Evolutionary conservation across 1,140 invertebrate species (phyloP), one percentile per base, ranked within the genome.

Genomic region (Drosophila bifasciata): DNA sequence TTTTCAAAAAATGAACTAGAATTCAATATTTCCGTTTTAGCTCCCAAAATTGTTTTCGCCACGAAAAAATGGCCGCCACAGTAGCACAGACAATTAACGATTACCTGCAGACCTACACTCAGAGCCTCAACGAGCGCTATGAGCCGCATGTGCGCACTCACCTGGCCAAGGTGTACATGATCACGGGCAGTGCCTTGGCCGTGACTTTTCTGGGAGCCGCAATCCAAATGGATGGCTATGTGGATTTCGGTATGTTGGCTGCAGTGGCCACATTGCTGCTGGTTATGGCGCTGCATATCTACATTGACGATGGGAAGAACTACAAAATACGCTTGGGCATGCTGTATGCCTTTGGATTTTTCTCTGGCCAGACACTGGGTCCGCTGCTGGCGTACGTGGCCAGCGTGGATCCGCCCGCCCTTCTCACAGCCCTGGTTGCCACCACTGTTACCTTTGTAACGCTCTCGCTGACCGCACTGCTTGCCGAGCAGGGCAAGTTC

Each of bases 101-200:
- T 9, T 77, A 79, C 43, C 69, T 85, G 25, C 61, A 89, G 23
- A 64, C 53, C 7, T 85, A 88, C 25, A 50, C 81, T 13, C 56
- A 70, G 39, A 88, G 88, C 21, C 55, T 90, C 8, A 44, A 69
- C 36, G 63, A 90, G 16, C 75, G 89, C 39, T 90, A 90, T 90
- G 97, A 98, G 91, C 93, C 94, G 19, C 95, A 95, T 61, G 96
- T 98, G 7, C 94, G 95, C 56, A 93, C 95, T 83, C 98, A 99
- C 92, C 93, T 99, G 73, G 97, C 97, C 92, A 98, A 98, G 96
- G 98, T 99, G 0, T 99, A 99, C 91, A 96, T 95, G 44, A 97
- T 96, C 74, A 92, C 99, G 25, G 95, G 97, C 19, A 93, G 98
- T 90, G 96, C 97, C 0, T 95, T 96, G 69, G 92, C 97, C 13